These are phyloP conservation scores for Ophonus ardosiacus DNA, from an alignment of 2,888 invertebrate genomes.

Conservation along the genomic window DNA sequence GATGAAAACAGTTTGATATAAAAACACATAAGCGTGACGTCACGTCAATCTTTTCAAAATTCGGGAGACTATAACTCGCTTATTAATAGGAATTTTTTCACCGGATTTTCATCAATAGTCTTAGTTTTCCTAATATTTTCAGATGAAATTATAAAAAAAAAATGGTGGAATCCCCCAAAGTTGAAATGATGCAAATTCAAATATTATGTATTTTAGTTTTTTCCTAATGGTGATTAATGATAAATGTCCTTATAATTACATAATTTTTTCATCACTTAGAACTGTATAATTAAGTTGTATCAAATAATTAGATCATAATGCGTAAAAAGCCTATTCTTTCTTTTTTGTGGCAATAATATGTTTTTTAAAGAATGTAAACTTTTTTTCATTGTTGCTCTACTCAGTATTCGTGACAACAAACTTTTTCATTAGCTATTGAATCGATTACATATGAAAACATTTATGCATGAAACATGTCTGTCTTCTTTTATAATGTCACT, in stretches of 20 bases:
- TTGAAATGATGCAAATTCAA: too few relatives aligned
- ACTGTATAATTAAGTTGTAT: neutral
- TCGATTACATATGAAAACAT: constrained; percentile 52
- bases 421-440: constrained; percentile 33
- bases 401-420: neutral
- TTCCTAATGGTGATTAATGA: neutral
- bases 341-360: neutral
- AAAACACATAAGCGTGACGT: too few relatives aligned
- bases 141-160: too few relatives aligned
- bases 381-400: neutral
- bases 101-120: too few relatives aligned
- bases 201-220: too few relatives aligned
- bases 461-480: constrained; percentile 10
- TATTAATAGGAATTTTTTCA: too few relatives aligned
- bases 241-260: neutral
- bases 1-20: too few relatives aligned
- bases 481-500: constrained; percentile 43
- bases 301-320: neutral
- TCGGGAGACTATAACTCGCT: too few relatives aligned
- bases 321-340: neutral
- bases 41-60: too few relatives aligned
- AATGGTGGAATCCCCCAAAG: too few relatives aligned
- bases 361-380: constrained; percentile 18
- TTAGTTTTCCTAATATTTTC: too few relatives aligned
- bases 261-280: neutral